A percentile compares a stretch with the other conserved stretches of the same genome.
phyloP scores from a whole-genome alignment of 2,888 invertebrate genomes.

The Notocelia uddmanniana region DNA sequence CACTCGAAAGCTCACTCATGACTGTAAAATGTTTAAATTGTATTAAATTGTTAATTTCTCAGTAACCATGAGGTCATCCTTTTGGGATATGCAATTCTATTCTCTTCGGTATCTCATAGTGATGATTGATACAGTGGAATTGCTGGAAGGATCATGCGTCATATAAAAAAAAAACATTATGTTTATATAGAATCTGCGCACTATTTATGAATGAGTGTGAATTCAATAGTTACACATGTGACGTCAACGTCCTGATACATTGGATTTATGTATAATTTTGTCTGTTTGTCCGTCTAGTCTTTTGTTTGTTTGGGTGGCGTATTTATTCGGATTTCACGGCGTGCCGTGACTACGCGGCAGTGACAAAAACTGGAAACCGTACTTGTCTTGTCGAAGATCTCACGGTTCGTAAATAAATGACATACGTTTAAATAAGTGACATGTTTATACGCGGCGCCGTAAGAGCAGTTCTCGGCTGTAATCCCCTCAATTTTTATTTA shows the following conservation, averaged over 20 bases:
- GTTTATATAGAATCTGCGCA: slow-evolving; percentile 11
- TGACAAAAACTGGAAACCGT: too few species aligned
- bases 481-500: too few species aligned
- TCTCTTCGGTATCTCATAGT: slow-evolving; percentile 61
- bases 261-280: neutral
- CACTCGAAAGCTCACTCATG: slow-evolving; percentile 11
- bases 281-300: slow-evolving; percentile 3
- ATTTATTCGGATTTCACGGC: neutral
- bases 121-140: slow-evolving; percentile 36
- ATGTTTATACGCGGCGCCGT: too few species aligned
- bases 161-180: slow-evolving; percentile 16
- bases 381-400: too few species aligned
- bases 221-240: slow-evolving; percentile 12
- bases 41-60: slow-evolving; percentile 53
- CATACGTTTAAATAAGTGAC: too few species aligned
- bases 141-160: slow-evolving; percentile 33
- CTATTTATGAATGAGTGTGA: slow-evolving; percentile 31
- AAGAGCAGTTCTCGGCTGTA: too few species aligned
- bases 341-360: neutral
- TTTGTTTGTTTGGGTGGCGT: neutral
- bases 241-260: neutral
- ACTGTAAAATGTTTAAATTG: slow-evolving; percentile 28
- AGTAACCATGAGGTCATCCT: slow-evolving; percentile 67
- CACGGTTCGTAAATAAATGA: too few species aligned
- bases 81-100: slow-evolving; percentile 53